A percentile compares a stretch with the other conserved stretches of the same genome.
phyloP scores from a whole-genome alignment of 2,888 invertebrate species.

The Entomobrya multifasciata region DNA sequence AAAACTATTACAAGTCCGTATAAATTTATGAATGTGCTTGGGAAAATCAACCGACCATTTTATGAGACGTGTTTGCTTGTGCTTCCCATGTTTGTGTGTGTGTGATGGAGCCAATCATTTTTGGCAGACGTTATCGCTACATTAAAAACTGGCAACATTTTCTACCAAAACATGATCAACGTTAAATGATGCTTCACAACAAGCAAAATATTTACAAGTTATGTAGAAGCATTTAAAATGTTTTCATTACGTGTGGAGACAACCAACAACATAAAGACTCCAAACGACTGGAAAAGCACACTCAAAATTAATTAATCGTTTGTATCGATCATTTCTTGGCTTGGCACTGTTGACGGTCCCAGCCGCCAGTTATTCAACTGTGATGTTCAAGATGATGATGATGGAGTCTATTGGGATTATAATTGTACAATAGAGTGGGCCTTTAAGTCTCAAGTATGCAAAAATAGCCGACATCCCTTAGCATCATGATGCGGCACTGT shows the following conservation, averaged over 20 bases:
- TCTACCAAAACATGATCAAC: background rate
- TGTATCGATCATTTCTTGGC: slow-evolving; percentile 60
- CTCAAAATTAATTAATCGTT: slow-evolving; percentile 70
- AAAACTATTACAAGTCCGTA: no score
- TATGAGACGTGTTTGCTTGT: no score
- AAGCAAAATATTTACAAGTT: background rate
- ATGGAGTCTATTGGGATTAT: slow-evolving; percentile 1
- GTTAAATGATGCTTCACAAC: background rate
- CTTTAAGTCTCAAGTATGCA: background rate
- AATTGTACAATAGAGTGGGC: background rate
- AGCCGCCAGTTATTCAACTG: slow-evolving; percentile 20
- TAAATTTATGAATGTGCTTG: no score
- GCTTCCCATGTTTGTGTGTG: background rate
- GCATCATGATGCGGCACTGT: no score
- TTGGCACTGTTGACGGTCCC: slow-evolving; percentile 40
- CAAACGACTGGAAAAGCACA: slow-evolving; percentile 26
- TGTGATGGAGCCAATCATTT: background rate
- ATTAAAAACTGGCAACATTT: slow-evolving; percentile 8
- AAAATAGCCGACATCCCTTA: slow-evolving; percentile 4
- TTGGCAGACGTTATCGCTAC: slow-evolving; percentile 20
- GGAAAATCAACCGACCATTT: no score
- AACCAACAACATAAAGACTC: background rate
- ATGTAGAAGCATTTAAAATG: background rate
- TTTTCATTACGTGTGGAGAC: background rate
- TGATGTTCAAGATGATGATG: background rate